Evolutionary conservation across 2,797 vertebrate species (phyloP).

Genomic region (Tadarida brasiliensis): DNA sequence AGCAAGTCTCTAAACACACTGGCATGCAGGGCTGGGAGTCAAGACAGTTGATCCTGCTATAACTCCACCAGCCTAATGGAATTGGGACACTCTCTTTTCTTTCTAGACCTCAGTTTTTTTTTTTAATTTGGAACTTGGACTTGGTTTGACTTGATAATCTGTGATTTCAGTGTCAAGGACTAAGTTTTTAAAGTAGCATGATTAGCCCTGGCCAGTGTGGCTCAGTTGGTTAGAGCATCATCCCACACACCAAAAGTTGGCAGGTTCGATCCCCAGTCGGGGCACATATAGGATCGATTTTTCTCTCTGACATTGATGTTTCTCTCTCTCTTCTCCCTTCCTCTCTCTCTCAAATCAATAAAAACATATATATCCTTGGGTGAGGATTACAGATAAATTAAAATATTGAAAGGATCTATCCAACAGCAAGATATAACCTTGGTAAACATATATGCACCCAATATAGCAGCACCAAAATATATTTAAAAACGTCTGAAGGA

Average conservation of each 20-base stretch:
- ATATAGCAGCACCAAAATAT: too few species aligned
- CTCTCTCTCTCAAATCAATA: too few species aligned
- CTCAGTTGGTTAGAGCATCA: background rate
- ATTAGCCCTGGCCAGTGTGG: conserved; percentile 20
- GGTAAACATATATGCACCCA: too few species aligned
- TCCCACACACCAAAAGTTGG: background rate
- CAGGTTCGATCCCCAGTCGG: background rate
- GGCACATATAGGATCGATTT: background rate
- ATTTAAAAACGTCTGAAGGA: too few species aligned
- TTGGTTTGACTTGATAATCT: conserved; percentile 7
- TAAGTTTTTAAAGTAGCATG: conserved; percentile 60
- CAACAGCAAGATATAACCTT: too few species aligned
- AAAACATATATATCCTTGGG: too few species aligned
- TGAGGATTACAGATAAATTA: too few species aligned
- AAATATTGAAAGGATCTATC: too few species aligned
- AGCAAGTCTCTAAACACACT: background rate
- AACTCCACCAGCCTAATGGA: background rate
- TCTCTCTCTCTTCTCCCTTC: background rate
- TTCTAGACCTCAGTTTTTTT: background rate
- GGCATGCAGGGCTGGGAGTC: too few species aligned
- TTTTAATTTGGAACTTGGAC: conserved; percentile 32
- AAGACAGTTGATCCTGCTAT: background rate
- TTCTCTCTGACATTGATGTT: background rate
- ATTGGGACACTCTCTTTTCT: background rate
- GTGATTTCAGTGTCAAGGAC: background rate